Evolutionary conservation across 1,140 invertebrate species (phyloP), one percentile per base, ranked within the genome.

Genomic region (Zaprionus gabonicus): DNA sequence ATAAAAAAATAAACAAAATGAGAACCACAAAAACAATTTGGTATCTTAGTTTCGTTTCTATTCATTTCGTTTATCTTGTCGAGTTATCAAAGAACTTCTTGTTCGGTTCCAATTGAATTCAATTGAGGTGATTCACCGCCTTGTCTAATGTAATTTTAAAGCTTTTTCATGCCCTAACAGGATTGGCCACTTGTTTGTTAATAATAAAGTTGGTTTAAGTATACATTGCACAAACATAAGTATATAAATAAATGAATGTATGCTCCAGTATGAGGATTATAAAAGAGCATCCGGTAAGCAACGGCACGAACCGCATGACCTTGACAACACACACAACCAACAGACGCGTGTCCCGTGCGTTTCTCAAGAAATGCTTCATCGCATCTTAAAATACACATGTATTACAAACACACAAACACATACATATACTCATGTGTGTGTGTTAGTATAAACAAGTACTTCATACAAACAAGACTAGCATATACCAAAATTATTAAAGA

Each of bases 291-390:
- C 67, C 67, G 67, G 49, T 71, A 53, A 27, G 10, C 59, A 51
- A 71, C 59, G 41, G 34, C 58, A 31, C 67, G 38, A 74, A 62
- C 55, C 53, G 41, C 41, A 44, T 62, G 74, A 76, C 76, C 67
- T 74, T 71, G 65, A 78, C 31, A 51, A 51, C 20, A 23, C 46
- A 51, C 12, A 7, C 25, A 51, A 55, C 23, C 31, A 71, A 44
- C 36, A 60, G 49, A 36, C 27, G 38, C 25, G 23, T 46, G 38
- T 31, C 46, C 38, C 27, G 27, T 62, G 46, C 27, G 46, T 56
- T 75, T 51, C 55, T 53, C n/a, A 53, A 41, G 59, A 75, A 71
- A 71, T 38, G 68, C 60, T 65, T 59, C 53, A 71, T 57, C 41
- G 73, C 73, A 59, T 58, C 46, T 71, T 27, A 28, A 31, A 12